Evolutionary conservation across 1,140 invertebrate genomes (phyloP).

Genomic region (Apolygus lucorum): DNA sequence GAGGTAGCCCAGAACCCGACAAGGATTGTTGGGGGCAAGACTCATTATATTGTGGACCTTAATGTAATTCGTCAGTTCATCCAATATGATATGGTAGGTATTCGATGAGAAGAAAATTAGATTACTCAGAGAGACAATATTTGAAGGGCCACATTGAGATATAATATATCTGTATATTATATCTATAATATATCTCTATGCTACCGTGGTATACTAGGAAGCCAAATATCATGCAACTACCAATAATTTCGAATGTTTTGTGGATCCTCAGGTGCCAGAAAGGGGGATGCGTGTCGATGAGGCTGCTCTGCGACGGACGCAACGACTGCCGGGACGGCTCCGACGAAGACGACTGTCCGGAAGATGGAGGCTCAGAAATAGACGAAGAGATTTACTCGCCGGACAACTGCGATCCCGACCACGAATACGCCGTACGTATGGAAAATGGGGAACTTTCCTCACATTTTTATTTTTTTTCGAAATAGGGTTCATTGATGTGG

Average conservation of each 20-base stretch:
- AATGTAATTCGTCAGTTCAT: too few relatives aligned
- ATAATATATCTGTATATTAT: too few relatives aligned
- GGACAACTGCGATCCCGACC: constrained; percentile 29
- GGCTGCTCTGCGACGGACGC: constrained; percentile 31
- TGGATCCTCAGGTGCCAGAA: constrained; percentile 28
- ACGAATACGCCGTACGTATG: constrained; percentile 32
- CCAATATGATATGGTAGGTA: too few relatives aligned
- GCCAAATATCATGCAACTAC: background rate
- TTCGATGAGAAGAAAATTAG: too few relatives aligned
- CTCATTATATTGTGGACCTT: too few relatives aligned
- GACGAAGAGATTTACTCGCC: constrained; percentile 17
- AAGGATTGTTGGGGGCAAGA: too few relatives aligned
- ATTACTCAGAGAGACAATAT: too few relatives aligned
- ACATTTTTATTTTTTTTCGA: constrained; percentile 18
- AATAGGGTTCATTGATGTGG: too few relatives aligned
- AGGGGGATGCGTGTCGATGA: constrained; percentile 30
- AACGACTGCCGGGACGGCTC: constrained; percentile 33
- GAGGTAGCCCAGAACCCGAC: too few relatives aligned
- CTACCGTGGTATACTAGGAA: too few relatives aligned
- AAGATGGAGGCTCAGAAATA: constrained; percentile 26
- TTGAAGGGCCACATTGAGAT: too few relatives aligned
- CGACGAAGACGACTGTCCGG: constrained; percentile 32
- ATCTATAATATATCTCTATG: too few relatives aligned
- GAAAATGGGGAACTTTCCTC: constrained; percentile 1
- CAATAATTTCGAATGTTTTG: constrained; percentile 8